Conservation (phyloP, 2,797 vertebrate species). For the Apogon hyalosoma region DNA sequence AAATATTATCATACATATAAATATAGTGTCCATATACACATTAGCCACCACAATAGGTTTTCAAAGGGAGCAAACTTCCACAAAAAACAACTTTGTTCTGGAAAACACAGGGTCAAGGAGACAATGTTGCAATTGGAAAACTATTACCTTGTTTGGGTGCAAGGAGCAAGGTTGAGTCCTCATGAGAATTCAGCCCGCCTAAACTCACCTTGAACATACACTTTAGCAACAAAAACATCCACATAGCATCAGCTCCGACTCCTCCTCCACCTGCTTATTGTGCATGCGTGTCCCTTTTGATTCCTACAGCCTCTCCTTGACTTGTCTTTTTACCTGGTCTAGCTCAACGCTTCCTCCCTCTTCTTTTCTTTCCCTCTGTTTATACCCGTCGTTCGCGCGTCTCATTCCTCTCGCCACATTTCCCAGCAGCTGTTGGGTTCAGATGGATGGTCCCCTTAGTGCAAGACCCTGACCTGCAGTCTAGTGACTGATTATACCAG, state of each 20-base stretch:
- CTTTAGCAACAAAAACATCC: constrained; percentile 46
- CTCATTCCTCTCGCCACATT: constrained; percentile 55
- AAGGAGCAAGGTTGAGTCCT: constrained; percentile 53
- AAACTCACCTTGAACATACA: constrained; percentile 50
- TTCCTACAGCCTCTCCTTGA: constrained; percentile 69
- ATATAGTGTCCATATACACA: no score
- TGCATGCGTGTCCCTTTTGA: constrained; percentile 12
- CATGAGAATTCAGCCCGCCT: constrained; percentile 49
- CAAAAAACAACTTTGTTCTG: constrained; percentile 1
- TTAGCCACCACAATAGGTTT: background rate
- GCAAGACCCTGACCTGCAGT: constrained; percentile 77
- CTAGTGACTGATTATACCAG: constrained; percentile 81
- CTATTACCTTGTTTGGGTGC: constrained; percentile 35
- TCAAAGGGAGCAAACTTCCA: background rate
- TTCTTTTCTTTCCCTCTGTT: constrained; percentile 4
- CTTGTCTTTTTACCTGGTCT: constrained; percentile 51
- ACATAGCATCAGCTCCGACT: constrained; percentile 29
- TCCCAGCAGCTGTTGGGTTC: constrained; percentile 77
- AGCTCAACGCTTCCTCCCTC: constrained; percentile 23
- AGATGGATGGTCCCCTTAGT: constrained; percentile 79
- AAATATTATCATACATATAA: no score
- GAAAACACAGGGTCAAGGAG: constrained; percentile 42
- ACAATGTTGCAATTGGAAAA: constrained; percentile 40
- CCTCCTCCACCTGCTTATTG: constrained; percentile 33
- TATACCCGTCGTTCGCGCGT: constrained; percentile 42